Evolutionary conservation across 2,113 vertebrate species (phyloP).

Genomic region (Calidris pygmaea): DNA sequence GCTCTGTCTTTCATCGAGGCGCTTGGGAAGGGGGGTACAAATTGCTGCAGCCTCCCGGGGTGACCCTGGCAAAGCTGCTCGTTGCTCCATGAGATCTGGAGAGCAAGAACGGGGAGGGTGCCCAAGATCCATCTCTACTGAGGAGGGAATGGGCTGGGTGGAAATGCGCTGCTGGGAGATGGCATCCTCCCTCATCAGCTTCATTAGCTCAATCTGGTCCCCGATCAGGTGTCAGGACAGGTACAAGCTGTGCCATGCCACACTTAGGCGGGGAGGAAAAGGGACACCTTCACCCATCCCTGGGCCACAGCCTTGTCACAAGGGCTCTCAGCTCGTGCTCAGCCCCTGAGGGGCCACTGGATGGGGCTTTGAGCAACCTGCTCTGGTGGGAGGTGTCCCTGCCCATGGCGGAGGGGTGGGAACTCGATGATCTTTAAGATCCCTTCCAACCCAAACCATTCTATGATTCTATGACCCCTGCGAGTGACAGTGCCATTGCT

Average conservation of each 20-base stretch:
- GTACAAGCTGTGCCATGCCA: background rate
- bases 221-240: background rate
- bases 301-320: background rate
- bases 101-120: background rate
- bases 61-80: background rate
- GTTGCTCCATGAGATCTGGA: accelerated
- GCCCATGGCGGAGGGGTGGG: too few relatives aligned
- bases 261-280: background rate
- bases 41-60: background rate
- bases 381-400: too few relatives aligned
- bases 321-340: background rate
- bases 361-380: too few relatives aligned
- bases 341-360: background rate
- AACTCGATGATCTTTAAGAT: too few relatives aligned
- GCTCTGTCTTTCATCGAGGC: accelerated
- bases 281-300: background rate
- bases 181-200: background rate
- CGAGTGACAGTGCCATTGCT: background rate
- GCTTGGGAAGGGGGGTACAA: accelerated
- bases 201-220: background rate
- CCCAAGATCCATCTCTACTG: background rate
- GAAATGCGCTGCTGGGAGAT: background rate
- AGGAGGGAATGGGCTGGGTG: background rate
- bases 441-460: too few relatives aligned
- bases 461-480: background rate